Evolutionary conservation across 2,888 invertebrate genomes (phyloP).

Genomic region (Drosophila melanosoma): DNA sequence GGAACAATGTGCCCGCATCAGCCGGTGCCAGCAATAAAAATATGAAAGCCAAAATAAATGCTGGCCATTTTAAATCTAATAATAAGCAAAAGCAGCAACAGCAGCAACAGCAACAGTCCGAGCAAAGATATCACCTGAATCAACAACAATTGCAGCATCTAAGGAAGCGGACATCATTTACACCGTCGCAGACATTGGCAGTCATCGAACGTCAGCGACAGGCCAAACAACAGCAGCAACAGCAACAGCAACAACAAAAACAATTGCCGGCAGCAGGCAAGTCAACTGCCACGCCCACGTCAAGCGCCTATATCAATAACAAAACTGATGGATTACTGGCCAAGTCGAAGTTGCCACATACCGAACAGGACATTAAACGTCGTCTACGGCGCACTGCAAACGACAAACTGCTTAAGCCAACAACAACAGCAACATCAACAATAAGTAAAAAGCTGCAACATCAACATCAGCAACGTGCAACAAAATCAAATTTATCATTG

Average conservation of each 20-base stretch:
- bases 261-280: conserved; percentile 32
- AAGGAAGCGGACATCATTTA: conserved; percentile 84
- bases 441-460: conserved; percentile 58
- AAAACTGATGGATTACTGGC: conserved; percentile 81
- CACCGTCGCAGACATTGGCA: conserved; percentile 83
- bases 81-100: conserved; percentile 48
- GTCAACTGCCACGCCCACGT: conserved; percentile 36
- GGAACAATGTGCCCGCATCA: conserved; percentile 65
- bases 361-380: conserved; percentile 57
- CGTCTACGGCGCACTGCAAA: conserved; percentile 72
- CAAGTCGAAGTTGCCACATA: conserved; percentile 46
- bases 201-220: conserved; percentile 78
- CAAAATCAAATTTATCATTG: conserved; percentile 84
- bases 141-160: conserved; percentile 80
- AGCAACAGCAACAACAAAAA: conserved; percentile 44
- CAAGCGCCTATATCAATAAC: conserved; percentile 76
- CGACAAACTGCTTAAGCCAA: conserved; percentile 43
- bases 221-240: conserved; percentile 59
- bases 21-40: conserved; percentile 62
- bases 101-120: conserved; percentile 51
- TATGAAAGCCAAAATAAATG: conserved; percentile 63
- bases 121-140: conserved; percentile 63
- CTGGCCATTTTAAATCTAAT: conserved; percentile 72
- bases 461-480: conserved; percentile 44
- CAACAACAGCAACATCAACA: conserved; percentile 67